A percentile compares a stretch with the other conserved stretches of the same genome.
These are phyloP conservation scores for Corvus moneduloides DNA, from an alignment of 2,113 vertebrate genomes.

Conservation along the genomic window DNA sequence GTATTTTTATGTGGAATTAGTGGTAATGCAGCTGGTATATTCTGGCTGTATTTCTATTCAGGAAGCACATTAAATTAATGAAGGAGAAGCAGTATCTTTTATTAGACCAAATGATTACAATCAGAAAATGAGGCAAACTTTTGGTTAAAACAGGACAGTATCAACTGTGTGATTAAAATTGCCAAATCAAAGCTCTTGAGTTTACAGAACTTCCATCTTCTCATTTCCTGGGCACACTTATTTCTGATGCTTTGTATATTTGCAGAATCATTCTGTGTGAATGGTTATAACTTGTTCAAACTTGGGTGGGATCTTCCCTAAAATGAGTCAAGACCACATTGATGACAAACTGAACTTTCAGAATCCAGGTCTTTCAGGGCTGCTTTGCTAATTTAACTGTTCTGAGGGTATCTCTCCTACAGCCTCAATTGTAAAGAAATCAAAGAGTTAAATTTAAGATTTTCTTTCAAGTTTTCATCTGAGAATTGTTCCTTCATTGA, in stretches of 20 bases:
- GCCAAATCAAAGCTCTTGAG: background rate
- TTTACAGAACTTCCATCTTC: background rate
- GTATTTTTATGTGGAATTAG: background rate
- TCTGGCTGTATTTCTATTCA: background rate
- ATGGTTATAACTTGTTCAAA: background rate
- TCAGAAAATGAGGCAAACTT: background rate
- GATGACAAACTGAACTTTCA: background rate
- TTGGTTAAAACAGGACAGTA: background rate
- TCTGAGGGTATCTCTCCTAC: background rate
- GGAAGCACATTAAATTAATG: background rate
- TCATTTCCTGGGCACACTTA: background rate
- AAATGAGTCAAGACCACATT: background rate
- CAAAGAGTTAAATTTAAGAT: background rate
- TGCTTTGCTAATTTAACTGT: background rate
- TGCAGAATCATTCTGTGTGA: background rate
- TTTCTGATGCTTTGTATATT: background rate
- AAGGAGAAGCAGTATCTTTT: background rate
- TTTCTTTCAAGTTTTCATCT: background rate
- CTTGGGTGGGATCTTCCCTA: background rate
- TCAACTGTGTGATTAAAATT: background rate
- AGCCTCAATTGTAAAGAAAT: background rate
- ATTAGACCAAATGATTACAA: background rate
- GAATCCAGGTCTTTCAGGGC: background rate
- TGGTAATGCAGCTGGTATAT: background rate
- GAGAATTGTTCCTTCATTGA: background rate